These are phyloP conservation scores for Gymnodraco acuticeps DNA, from an alignment of 2,797 vertebrate species.

Conservation along the genomic window DNA sequence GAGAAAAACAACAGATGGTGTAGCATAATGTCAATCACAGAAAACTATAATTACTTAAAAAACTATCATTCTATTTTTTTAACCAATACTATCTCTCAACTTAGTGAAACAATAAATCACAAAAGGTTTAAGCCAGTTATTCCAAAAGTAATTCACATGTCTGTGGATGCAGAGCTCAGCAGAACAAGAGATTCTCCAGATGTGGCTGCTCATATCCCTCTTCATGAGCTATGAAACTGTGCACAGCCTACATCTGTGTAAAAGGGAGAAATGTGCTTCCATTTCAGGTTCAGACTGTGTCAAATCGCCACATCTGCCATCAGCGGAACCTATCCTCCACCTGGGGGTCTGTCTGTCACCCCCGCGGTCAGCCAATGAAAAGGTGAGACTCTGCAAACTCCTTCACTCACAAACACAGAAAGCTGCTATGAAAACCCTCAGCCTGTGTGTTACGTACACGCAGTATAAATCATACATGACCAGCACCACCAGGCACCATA, in stretches of 20 bases:
- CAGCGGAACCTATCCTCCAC: constrained; percentile 46
- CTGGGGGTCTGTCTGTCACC: constrained; percentile 67
- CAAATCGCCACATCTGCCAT: constrained; percentile 73
- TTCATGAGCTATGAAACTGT: constrained; percentile 14
- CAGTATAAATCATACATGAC: constrained; percentile 77
- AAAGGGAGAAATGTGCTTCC: constrained; percentile 42
- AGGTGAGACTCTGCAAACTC: constrained; percentile 62
- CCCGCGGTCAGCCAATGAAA: constrained; percentile 62
- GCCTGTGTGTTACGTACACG: constrained; percentile 53
- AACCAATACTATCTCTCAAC: background rate
- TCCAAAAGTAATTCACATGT: background rate
- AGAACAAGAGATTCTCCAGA: constrained; percentile 33
- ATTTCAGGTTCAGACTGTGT: constrained; percentile 61
- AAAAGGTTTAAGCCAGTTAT: background rate
- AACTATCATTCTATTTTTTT: no score
- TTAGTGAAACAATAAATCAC: background rate
- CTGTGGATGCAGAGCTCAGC: background rate
- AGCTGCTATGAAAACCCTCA: constrained; percentile 44
- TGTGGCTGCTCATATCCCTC: constrained; percentile 26
- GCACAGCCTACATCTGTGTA: constrained; percentile 26
- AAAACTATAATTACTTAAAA: background rate
- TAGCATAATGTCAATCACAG: background rate
- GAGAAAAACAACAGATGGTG: background rate
- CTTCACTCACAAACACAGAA: constrained; percentile 61
- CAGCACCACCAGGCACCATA: constrained; percentile 64